A percentile compares a stretch with the other conserved stretches of the same genome.
Conservation (phyloP, 2,888 invertebrate species). For the Leptura quadrifasciata region DNA sequence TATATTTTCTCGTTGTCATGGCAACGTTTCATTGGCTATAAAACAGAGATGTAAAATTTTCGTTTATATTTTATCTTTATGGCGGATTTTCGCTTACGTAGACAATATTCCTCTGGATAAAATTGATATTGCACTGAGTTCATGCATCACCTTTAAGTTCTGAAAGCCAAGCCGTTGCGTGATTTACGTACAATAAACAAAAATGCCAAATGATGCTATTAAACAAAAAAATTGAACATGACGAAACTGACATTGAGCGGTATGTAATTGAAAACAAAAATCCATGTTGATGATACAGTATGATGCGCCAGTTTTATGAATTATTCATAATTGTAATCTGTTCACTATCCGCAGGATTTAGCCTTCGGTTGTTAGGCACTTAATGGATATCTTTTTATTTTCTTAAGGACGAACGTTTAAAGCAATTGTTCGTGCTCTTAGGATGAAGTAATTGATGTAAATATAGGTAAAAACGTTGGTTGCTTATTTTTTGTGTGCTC, state of each 20-base stretch:
- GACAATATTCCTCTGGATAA: too few relatives aligned
- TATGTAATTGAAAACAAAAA: slow-evolving; percentile 8
- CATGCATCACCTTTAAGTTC: neutral
- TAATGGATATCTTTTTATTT: neutral
- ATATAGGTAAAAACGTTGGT: neutral
- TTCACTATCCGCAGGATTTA: neutral
- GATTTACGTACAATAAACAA: slow-evolving; percentile 24
- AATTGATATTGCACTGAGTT: neutral
- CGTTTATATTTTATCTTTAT: too few relatives aligned
- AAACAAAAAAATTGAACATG: neutral
- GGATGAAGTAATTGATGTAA: neutral
- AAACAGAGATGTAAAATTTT: too few relatives aligned
- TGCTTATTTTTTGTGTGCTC: neutral
- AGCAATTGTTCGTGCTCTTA: slow-evolving; percentile 3
- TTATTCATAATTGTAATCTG: slow-evolving; percentile 19
- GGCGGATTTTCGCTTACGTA: too few relatives aligned
- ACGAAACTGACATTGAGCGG: slow-evolving; percentile 16
- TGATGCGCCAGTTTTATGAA: slow-evolving; percentile 12
- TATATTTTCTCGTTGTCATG: too few relatives aligned
- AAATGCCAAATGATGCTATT: neutral
- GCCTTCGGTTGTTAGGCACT: neutral
- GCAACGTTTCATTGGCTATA: too few relatives aligned
- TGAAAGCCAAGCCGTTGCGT: neutral
- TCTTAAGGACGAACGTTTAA: slow-evolving; percentile 20
- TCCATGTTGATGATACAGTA: slow-evolving; percentile 11